phyloP scores from a whole-genome alignment of 2,888 invertebrate species.

The Scaptomyza caliginosa region DNA sequence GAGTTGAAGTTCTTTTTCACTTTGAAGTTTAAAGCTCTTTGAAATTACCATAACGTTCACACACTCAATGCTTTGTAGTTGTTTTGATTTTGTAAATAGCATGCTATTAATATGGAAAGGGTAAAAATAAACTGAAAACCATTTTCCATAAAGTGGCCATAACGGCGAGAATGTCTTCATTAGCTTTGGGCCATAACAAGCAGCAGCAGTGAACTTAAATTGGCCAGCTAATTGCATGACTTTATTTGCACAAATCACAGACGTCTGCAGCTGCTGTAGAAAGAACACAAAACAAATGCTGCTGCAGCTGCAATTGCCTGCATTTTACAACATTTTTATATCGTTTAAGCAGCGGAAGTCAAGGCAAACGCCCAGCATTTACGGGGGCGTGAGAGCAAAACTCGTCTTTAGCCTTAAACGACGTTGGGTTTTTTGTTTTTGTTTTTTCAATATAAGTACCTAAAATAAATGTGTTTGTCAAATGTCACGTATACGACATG shows the following conservation, averaged over 20 bases:
- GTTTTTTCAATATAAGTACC: conserved; percentile 17
- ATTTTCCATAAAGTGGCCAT: conserved; percentile 6
- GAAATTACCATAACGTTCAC: too few species aligned
- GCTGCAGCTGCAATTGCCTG: conserved; percentile 33
- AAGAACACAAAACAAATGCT: not conserved
- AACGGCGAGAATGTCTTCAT: conserved; percentile 7
- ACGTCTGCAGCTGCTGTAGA: conserved; percentile 13
- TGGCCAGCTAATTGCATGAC: conserved; percentile 65
- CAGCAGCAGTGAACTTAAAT: conserved; percentile 20
- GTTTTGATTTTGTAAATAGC: not conserved
- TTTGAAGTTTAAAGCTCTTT: too few species aligned
- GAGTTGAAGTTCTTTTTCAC: too few species aligned
- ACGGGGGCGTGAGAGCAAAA: not conserved
- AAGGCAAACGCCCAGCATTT: conserved; percentile 27
- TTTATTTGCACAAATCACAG: conserved; percentile 64
- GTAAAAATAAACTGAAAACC: not conserved
- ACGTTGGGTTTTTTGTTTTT: not conserved
- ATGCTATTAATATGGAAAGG: not conserved
- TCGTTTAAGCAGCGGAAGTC: conserved; percentile 42
- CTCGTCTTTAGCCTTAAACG: too few species aligned
- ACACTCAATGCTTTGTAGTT: not conserved
- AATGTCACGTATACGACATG: conserved; percentile 78
- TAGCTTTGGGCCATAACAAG: conserved; percentile 1
- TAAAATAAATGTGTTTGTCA: conserved; percentile 56
- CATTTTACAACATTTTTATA: conserved; percentile 63